Percentiles rank a stretch among this genome's conserved stretches.
phyloP scores from a whole-genome alignment of 2,888 invertebrate species.

The Oscheius sp. region DNA sequence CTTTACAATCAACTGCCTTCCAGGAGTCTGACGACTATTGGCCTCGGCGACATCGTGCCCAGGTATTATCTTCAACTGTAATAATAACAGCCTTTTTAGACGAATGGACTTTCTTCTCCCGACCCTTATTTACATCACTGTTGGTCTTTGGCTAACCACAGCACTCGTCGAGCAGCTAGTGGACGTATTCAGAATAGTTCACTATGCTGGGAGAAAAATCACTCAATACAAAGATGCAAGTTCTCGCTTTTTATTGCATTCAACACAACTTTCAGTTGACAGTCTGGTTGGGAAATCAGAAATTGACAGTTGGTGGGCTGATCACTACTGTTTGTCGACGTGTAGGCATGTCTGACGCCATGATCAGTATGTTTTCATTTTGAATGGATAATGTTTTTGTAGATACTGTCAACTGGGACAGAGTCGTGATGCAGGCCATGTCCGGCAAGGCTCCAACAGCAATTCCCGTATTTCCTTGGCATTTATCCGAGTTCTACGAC shows the following conservation, averaged over 20 bases:
- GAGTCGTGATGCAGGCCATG: conserved; percentile 62
- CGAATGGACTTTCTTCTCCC: conserved; percentile 70
- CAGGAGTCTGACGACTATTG: conserved; percentile 69
- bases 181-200: conserved; percentile 70
- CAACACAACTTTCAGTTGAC: conserved; percentile 57
- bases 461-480: conserved; percentile 71
- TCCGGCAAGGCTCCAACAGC: conserved; percentile 58
- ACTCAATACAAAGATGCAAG: conserved; percentile 69
- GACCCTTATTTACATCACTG: conserved; percentile 68
- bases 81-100: conserved; percentile 34
- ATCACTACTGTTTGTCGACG: conserved; percentile 70
- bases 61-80: conserved; percentile 37
- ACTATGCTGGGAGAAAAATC: conserved; percentile 70
- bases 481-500: conserved; percentile 70
- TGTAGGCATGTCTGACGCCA: conserved; percentile 69
- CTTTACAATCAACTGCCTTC: not conserved
- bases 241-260: not conserved
- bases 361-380: conserved; percentile 55
- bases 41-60: conserved; percentile 70
- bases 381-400: conserved; percentile 6
- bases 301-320: conserved; percentile 65
- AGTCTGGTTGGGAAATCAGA: conserved; percentile 69
- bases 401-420: conserved; percentile 71
- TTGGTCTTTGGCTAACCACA: conserved; percentile 70
- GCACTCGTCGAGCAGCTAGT: conserved; percentile 70